A percentile compares a stretch with the other conserved stretches of the same genome.
phyloP scores from a whole-genome alignment of 2,888 invertebrate genomes.

The Papilio elwesi region DNA sequence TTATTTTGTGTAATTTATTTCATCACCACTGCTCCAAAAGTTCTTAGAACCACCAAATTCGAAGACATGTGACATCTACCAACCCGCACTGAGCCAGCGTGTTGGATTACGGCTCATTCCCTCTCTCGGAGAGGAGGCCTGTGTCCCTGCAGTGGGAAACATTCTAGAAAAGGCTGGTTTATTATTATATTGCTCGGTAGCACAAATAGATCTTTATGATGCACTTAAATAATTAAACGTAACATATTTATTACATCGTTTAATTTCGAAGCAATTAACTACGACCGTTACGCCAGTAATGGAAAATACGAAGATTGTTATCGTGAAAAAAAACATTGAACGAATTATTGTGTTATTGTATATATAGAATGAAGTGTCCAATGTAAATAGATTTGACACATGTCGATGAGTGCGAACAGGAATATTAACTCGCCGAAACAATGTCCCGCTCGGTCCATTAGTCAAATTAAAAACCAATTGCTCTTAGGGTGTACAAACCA shows the following conservation, averaged over 20 bases:
- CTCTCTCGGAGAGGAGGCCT: too few species aligned
- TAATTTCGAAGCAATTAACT: not conserved
- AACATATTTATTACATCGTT: not conserved
- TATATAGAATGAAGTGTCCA: conserved; percentile 20
- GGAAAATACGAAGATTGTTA: conserved; percentile 18
- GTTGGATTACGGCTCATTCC: too few species aligned
- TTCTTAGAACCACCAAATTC: too few species aligned
- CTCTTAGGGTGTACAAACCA: conserved; percentile 26
- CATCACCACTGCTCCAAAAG: too few species aligned
- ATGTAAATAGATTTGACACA: conserved; percentile 11
- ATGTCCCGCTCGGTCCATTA: conserved; percentile 45
- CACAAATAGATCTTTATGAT: too few species aligned
- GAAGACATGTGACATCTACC: too few species aligned
- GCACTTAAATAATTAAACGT: too few species aligned
- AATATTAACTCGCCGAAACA: conserved; percentile 44
- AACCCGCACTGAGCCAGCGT: too few species aligned
- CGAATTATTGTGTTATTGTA: conserved; percentile 18
- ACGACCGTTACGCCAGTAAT: not conserved
- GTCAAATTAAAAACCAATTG: conserved; percentile 49
- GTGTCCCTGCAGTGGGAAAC: too few species aligned
- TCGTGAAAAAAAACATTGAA: conserved; percentile 16
- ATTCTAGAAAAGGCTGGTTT: too few species aligned
- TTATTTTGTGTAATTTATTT: too few species aligned
- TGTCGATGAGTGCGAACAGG: conserved; percentile 4
- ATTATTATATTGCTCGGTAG: too few species aligned